Evolutionary conservation across 2,113 vertebrate genomes (phyloP), one percentile per base, ranked within the genome.

Genomic region (Heloderma charlesbogerti): DNA sequence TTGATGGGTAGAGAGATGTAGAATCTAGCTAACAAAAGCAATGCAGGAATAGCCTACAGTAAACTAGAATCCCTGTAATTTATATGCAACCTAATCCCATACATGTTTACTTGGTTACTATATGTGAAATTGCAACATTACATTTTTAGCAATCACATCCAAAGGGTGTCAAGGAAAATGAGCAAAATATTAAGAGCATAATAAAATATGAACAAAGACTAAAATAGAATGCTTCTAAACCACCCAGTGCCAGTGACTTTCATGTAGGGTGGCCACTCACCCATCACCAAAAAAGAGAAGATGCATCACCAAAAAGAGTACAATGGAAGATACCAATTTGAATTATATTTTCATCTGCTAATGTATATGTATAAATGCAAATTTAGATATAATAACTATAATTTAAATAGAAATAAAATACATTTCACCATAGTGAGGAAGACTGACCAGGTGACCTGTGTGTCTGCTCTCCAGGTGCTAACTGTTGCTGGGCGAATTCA

Each of bases 21-120:
- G 90, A 93, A 93, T 91, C 89, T 88, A 80, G 43, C 91, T 92
- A 92, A 94, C 84, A 93, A 90, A 94, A 91, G 89, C 60, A 92
- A 0, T 13, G 66, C 79, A 90, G 88, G 93, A 93, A 90, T 48
- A 87, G 90, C 84, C 92, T 81, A 88, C 31, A 87, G 63, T 93
- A 93, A 89, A 31, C 27, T 69, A 86, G 25, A 89, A 92, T 66
- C 79, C 60, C 81, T 90, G 45, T 89, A 94, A 92, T 82, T 48
- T 63, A 74, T n/a, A 92, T 43, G 80, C 83, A 89, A 90, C 91
- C 20, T 37, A 40, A 85, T 79, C 0, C 1, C 86, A 51, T 71
- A 5, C 45, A 66, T 67, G 16, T 79, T 88, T 81, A 37, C 6
- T 89, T 81, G 40, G 13, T 87, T 22, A 75, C 10, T 16, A 20